These are phyloP conservation scores for Psix sp. DNA, from an alignment of 1,140 invertebrate genomes.

Conservation along the genomic window DNA sequence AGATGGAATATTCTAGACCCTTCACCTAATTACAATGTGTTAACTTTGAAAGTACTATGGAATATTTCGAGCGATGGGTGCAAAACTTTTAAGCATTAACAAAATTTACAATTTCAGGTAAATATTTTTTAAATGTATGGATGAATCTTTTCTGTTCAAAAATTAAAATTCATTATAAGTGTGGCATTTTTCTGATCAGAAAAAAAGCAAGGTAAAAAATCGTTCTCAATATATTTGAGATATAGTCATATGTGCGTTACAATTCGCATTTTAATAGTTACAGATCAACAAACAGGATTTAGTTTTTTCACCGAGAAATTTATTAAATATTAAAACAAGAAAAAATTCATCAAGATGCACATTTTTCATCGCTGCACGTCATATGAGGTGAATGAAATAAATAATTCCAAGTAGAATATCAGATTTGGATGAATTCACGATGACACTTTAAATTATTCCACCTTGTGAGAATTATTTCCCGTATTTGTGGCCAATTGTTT, in stretches of 20 bases:
- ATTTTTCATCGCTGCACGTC: constrained; percentile 31
- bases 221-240: no score
- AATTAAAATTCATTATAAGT: no score
- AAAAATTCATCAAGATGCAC: constrained; percentile 9
- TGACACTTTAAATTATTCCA: constrained; percentile 2
- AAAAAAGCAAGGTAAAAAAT: no score
- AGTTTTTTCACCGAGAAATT: no score
- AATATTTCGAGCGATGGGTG: constrained; percentile 1
- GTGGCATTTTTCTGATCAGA: no score
- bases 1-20: background rate
- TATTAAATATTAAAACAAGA: no score
- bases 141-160: no score
- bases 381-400: constrained; percentile 36
- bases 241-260: no score
- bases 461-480: constrained; percentile 6
- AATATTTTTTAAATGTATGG: no score
- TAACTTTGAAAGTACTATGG: background rate
- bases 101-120: no score
- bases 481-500: constrained; percentile 58
- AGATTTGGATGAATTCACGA: constrained; percentile 9
- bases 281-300: no score
- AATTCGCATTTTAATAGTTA: no score
- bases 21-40: background rate
- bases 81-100: background rate
- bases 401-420: constrained; percentile 17